A percentile compares a stretch with the other conserved stretches of the same genome.
phyloP scores from a whole-genome alignment of 1,140 invertebrate species.

The Drosophila trapezifrons region DNA sequence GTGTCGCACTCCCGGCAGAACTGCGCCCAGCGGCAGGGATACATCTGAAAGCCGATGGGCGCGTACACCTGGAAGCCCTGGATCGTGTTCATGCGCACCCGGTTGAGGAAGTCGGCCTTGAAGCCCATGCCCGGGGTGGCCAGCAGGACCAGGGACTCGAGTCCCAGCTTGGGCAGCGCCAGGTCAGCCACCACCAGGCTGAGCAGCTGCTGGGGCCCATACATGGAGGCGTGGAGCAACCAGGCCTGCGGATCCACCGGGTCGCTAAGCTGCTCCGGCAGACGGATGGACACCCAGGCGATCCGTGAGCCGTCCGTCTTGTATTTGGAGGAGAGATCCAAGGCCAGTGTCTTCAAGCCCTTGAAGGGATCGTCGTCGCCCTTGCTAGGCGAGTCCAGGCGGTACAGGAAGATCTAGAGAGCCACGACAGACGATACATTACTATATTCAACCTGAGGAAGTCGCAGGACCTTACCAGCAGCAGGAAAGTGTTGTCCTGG shows the following conservation, averaged over 20 bases:
- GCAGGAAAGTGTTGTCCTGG: constrained; percentile 90
- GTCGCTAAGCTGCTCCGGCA: constrained; percentile 84
- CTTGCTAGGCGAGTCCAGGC: constrained; percentile 87
- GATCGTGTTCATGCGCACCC: constrained; percentile 94
- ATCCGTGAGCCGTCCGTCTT: constrained; percentile 89
- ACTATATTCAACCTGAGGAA: no score
- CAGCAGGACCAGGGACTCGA: constrained; percentile 89
- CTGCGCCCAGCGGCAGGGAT: constrained; percentile 86
- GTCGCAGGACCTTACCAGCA: no score
- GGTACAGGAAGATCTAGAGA: constrained; percentile 86
- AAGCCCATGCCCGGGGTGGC: constrained; percentile 88
- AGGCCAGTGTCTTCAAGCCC: constrained; percentile 87
- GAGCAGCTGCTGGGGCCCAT: constrained; percentile 84
- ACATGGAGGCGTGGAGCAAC: constrained; percentile 74
- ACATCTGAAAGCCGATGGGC: constrained; percentile 92
- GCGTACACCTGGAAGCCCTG: constrained; percentile 91
- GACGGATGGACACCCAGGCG: constrained; percentile 88
- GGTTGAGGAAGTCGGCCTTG: constrained; percentile 92
- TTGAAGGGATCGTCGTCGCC: constrained; percentile 88
- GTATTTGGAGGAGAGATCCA: constrained; percentile 88
- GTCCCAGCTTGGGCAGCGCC: constrained; percentile 88
- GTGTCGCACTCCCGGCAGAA: constrained; percentile 85
- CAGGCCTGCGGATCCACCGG: constrained; percentile 51
- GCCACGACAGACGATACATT: no score
- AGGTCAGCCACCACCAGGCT: constrained; percentile 90